Evolutionary conservation across 2,888 invertebrate genomes (phyloP), one percentile per base, ranked within the genome.

Genomic region (Trichacis sp.): DNA sequence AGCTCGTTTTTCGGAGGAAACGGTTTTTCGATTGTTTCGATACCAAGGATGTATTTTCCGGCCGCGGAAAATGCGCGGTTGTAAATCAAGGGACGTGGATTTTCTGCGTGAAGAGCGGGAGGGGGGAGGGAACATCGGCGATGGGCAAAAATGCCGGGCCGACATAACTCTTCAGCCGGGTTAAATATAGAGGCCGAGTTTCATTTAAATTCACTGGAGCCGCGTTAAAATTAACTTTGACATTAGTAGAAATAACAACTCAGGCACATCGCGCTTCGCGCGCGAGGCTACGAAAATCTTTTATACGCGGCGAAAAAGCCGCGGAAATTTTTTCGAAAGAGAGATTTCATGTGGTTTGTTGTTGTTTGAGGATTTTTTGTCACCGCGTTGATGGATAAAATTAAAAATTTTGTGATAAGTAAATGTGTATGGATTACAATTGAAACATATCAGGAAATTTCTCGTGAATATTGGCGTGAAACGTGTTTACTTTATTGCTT

Each of bases 141-240:
- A 58, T 58, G 62, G 62, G 51, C 57, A 59, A 61, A 62, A 66
- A 52, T 48, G 33, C 55, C 50, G 53, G 61, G 51, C 40, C 51
- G 53, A 54, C 62, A 66, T 66, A 62, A 66, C 61, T 66, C 55
- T 45, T 54, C 58, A 51, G 36, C 24, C 47, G 6, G 9, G 29
- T 57, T 67, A 67, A 56, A 67, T 59, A 63, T 67, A 67, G 53
- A 59, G 56, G 8, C 42, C 51, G 67, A 56, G 67, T 63, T 56
- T 67, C 67, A 67, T 66, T 67, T 67, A 63, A 67, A 67, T 57
- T 43, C 47, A 67, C 67, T 63, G 67, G 63, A 67, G 63, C 56
- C 63, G 49, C 60, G 67, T 63, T 67, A 67, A 67, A 67, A 67
- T 67, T 67, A 67, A 67, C 67, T 67, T 67, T 67, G 62, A 59